phyloP scores from a whole-genome alignment of 2,888 invertebrate species.

The Ellobium chinense region DNA sequence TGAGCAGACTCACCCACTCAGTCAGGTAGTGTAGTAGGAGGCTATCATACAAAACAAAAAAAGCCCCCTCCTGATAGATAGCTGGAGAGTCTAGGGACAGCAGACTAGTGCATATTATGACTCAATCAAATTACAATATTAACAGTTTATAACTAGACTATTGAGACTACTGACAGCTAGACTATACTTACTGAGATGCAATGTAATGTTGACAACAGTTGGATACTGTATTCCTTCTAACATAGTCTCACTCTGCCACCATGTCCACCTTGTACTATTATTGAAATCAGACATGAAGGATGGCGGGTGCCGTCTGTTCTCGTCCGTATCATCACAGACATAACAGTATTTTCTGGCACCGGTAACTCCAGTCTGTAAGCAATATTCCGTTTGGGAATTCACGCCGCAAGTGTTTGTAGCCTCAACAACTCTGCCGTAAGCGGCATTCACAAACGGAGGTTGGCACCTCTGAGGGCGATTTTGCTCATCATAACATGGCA shows the following conservation, averaged over 20 bases:
- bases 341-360: constrained; percentile 84
- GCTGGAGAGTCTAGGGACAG: background rate
- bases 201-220: constrained; percentile 93
- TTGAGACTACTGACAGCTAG: no score
- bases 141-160: no score
- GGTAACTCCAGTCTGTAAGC: constrained; percentile 90
- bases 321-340: constrained; percentile 83
- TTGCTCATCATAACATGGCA: constrained; percentile 75
- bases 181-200: constrained; percentile 88
- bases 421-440: constrained; percentile 92
- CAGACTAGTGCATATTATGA: background rate
- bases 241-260: constrained; percentile 90
- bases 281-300: constrained; percentile 93
- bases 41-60: no score
- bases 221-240: constrained; percentile 94
- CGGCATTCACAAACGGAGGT: constrained; percentile 97
- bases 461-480: constrained; percentile 88
- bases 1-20: no score
- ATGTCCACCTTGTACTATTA: constrained; percentile 82
- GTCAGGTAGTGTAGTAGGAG: no score
- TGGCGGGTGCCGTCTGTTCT: constrained; percentile 84
- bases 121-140: background rate
- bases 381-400: constrained; percentile 84
- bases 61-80: no score
- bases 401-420: constrained; percentile 98